Evolutionary conservation across 1,140 invertebrate species (phyloP), one percentile per base, ranked within the genome.

Genomic region (Drosophila athabasca): DNA sequence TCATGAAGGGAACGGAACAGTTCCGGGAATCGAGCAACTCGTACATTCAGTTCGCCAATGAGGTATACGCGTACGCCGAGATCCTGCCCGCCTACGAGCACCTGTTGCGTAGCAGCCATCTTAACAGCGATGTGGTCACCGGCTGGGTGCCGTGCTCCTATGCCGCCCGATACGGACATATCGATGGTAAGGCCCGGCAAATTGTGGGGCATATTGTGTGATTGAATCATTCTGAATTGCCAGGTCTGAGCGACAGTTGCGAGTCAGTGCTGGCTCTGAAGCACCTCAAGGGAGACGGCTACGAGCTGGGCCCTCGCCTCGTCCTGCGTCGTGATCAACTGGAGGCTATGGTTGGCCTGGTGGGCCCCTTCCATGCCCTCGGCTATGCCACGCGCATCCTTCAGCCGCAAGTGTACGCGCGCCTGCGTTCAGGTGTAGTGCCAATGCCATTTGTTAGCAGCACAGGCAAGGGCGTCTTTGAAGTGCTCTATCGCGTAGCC

Each of bases 11-110:
- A 29, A 69, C 66, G n/a, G 55, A 67, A 6, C 62, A 65, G 13
- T 91, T 90, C 41, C 79, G 90, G 0, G 69, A 70, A 43, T 72
- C 72, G 3, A 85, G 85, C 54, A 82, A 81, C 48, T 90, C 88
- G 9, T 90, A 90, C 55, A 76, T 67, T 1, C 90, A 90, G 61
- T 91, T 90, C 53, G 72, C 82, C 57, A 91, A 91, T 61, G 90
- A 91, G 49, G 53, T 78, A 11, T 90, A 78, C 50, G 75, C 79
- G 24, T 91, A 91, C 22, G 52, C 71, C 6, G 70, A 90, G 15
- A 68, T 90, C 0, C 52, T 91, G 58, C 85, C 90, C 1, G 80
- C 78, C 9, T 91, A 81, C 48, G 76, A 90, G 52, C 68, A 90
- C 52, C 29, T 91, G 6, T 11, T 91, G 11, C 69, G 80, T 19